phyloP scores from a whole-genome alignment of 2,797 vertebrate genomes.

The Coracias cyanogaster region DNA sequence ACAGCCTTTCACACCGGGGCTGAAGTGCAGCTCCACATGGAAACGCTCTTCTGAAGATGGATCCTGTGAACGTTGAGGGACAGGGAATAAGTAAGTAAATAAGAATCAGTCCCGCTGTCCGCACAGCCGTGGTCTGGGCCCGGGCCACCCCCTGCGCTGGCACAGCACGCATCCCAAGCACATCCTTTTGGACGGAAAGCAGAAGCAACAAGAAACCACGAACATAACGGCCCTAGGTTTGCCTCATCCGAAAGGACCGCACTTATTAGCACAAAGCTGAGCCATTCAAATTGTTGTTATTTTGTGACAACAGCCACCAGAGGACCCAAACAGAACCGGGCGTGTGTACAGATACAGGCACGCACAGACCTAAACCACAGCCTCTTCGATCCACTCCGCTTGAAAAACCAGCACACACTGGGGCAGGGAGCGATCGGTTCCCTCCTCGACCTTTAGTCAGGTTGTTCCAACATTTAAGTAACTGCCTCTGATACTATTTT shows the following conservation, averaged over 20 bases:
- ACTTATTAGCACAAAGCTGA: not conserved
- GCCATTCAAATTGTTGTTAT: not conserved
- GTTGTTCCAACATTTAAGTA: not conserved
- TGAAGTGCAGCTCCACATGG: conserved; percentile 98
- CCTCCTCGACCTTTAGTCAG: not conserved
- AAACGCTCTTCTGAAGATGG: conserved; percentile 94
- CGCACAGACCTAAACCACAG: not conserved
- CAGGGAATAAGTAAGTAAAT: not conserved
- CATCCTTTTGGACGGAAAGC: not conserved
- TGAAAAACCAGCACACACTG: not conserved
- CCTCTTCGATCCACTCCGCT: not conserved
- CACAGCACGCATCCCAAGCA: not conserved
- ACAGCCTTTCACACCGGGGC: conserved; percentile 93
- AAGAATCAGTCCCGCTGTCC: not conserved
- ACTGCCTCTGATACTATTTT: not conserved
- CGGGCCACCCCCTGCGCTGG: not conserved
- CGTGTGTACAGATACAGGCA: not conserved
- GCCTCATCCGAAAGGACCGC: not conserved
- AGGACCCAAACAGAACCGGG: not conserved
- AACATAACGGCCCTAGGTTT: not conserved
- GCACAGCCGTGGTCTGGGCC: not conserved
- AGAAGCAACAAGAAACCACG: not conserved
- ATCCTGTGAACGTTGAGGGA: conserved; percentile 79
- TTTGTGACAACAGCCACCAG: not conserved
- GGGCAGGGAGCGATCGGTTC: not conserved